Evolutionary conservation across 2,113 vertebrate genomes (phyloP).

Genomic region (Nestor notabilis): DNA sequence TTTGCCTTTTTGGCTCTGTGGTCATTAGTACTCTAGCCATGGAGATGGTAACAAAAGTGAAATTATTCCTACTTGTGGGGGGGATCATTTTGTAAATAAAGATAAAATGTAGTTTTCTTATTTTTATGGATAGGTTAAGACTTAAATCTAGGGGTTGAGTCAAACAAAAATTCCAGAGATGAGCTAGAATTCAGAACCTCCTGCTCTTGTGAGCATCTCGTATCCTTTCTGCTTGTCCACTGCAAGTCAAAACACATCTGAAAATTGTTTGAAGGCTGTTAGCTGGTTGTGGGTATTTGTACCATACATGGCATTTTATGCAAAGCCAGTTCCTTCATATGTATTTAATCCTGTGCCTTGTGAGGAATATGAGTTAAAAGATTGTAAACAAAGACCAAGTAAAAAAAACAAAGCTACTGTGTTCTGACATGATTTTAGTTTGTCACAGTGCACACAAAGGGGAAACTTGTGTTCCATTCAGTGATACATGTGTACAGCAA

Average conservation of each 20-base stretch:
- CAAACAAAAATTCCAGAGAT: not conserved
- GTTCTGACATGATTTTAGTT: not conserved
- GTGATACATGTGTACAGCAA: not conserved
- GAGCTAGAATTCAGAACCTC: not conserved
- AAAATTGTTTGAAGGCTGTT: not conserved
- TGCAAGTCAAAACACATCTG: not conserved
- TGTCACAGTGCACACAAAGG: accelerated
- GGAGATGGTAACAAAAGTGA: not conserved
- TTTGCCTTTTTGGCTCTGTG: not conserved
- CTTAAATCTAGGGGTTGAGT: not conserved
- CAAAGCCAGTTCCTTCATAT: not conserved
- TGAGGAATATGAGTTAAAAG: not conserved
- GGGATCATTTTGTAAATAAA: not conserved
- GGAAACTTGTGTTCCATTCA: not conserved
- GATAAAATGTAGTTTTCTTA: not conserved
- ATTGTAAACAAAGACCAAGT: not conserved
- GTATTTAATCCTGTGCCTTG: not conserved
- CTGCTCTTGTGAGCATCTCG: not conserved
- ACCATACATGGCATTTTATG: accelerated
- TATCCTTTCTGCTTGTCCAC: not conserved
- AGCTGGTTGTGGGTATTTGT: not conserved
- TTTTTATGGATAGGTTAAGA: not conserved
- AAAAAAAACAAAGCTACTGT: not conserved
- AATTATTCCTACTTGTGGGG: not conserved
- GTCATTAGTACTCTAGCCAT: not conserved